Conservation (phyloP, 2,113 vertebrate genomes). For the Acrocephalus kingi region DNA sequence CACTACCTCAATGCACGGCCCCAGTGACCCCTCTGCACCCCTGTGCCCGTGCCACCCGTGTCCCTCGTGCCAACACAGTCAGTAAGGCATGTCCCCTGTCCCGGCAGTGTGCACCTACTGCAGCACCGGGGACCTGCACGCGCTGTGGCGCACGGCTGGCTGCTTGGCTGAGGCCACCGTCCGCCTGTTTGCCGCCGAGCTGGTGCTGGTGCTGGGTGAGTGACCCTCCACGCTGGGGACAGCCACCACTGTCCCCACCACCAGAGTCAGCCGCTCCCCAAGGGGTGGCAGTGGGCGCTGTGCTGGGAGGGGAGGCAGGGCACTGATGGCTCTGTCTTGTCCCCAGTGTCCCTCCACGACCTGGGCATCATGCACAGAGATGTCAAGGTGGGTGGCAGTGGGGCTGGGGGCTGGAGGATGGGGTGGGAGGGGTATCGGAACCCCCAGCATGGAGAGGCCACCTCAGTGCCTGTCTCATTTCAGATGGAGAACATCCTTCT, state of each 20-base stretch:
- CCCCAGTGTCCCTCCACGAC: conserved; percentile 90
- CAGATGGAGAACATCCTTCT: conserved; percentile 97
- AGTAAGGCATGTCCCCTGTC: not conserved
- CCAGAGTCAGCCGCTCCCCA: no score
- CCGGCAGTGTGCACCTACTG: conserved; percentile 91
- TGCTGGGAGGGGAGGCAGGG: fast-evolving
- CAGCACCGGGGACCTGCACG: conserved; percentile 89
- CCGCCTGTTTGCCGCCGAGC: conserved; percentile 89
- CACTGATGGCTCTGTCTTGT: not conserved
- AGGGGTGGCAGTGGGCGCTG: not conserved
- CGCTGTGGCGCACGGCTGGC: conserved; percentile 87
- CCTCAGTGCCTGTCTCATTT: conserved; percentile 25
- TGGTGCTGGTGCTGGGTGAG: conserved; percentile 91
- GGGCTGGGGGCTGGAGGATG: not conserved
- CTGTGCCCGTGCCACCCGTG: not conserved
- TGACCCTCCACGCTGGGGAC: not conserved
- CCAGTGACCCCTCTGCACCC: no score
- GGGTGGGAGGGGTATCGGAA: not conserved
- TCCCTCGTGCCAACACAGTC: fast-evolving
- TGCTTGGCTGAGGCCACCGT: conserved; percentile 81
- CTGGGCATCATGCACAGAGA: conserved; percentile 93
- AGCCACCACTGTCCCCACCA: not conserved
- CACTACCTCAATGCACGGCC: fast-evolving
- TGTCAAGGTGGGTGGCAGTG: conserved; percentile 80
- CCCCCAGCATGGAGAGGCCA: not conserved